These are phyloP conservation scores for Balearica regulorum DNA, from an alignment of 2,797 vertebrate genomes.

Conservation along the genomic window DNA sequence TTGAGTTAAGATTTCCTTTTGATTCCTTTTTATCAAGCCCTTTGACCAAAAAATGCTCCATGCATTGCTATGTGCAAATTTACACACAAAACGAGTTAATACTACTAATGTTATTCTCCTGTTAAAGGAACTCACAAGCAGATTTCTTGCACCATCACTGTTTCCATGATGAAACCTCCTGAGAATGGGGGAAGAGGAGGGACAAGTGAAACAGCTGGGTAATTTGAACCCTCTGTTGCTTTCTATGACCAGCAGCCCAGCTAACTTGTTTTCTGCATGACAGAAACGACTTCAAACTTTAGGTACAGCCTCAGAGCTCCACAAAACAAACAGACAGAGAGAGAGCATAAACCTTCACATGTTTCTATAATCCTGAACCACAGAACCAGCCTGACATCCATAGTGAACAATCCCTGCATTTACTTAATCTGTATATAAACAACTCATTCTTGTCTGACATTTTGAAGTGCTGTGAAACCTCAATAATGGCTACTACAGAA, in stretches of 20 bases:
- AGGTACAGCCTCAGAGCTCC: neutral
- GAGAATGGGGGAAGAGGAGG: neutral
- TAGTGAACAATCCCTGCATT: neutral
- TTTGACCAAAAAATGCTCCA: neutral
- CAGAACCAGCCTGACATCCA: neutral
- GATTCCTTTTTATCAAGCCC: neutral
- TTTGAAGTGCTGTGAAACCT: neutral
- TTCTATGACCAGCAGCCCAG: neutral
- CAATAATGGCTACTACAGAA: neutral
- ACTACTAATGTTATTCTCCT: neutral
- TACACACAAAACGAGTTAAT: neutral
- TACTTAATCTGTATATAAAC: neutral
- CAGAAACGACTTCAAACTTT: neutral
- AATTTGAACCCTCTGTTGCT: neutral
- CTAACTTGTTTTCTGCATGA: neutral
- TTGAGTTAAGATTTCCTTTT: neutral
- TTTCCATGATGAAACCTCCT: neutral
- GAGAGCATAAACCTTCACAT: neutral
- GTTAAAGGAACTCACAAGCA: neutral
- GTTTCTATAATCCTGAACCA: neutral
- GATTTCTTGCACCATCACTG: neutral
- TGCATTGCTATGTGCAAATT: neutral
- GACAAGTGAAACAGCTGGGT: neutral
- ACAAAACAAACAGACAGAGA: neutral
- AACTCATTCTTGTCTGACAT: neutral